Evolutionary conservation across 2,113 vertebrate species (phyloP), one percentile per base, ranked within the genome.

Genomic region (Hylia prasina): DNA sequence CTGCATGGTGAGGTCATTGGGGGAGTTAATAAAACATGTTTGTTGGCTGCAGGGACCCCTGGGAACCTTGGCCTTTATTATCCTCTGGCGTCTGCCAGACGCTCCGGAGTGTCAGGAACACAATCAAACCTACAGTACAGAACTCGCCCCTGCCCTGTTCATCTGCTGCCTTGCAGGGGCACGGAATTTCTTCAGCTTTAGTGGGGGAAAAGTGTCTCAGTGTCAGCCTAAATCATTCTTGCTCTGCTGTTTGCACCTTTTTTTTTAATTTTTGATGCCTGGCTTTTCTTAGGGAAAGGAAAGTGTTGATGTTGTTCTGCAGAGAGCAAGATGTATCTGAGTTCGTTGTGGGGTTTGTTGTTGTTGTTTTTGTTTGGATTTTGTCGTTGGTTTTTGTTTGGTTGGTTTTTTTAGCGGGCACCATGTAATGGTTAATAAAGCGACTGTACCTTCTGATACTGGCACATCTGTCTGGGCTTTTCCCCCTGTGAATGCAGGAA

Each of bases 401-500:
- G 27, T 11, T 63, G 10, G 6, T 6, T 70, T 70, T 58, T 42
- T 68, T 13, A 42, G 60, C 2, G 40, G 44, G 8, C 31, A 4
- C 3, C 0, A 42, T 19, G 4, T 27, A 20, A 44, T 2, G 3
- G 37, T 45, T 37, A 78, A 60, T 24, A 37, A 65, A 82, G 30
- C 24, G 0, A 39, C 68, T 44, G 27, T 8, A 28, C 24, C 33
- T 75, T 51, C n/a, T 23, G 65, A 56, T 14, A 3, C 28, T 11
- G 21, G 2, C 7, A 25, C 45, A 63, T 33, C 22, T 5, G 2
- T 60, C 71, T 96, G 93, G 56, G 44, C 35, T 76, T 30, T 93
- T 90, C 60, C 66, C 70, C 22, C 54, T 54, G 45, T 64, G 54
- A 56, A 33, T 79, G 50, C 58, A 99, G 99, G 99, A 98, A 84